These are phyloP conservation scores for Saccostrea cuccullata DNA, from an alignment of 1,140 invertebrate species.

Conservation along the genomic window DNA sequence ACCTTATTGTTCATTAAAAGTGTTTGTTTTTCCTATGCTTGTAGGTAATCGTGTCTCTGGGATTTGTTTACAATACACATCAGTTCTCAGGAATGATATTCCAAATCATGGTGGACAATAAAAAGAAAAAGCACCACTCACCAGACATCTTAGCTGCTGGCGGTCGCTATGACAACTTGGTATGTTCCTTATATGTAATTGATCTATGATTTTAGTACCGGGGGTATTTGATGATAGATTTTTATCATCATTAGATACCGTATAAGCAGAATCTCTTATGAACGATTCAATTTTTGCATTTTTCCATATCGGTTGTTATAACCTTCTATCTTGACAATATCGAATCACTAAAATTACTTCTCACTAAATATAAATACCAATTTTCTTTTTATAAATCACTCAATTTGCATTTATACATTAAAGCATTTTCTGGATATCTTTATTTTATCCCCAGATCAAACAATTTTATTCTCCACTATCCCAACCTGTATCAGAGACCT, in stretches of 20 bases:
- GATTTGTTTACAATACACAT: constrained; percentile 83
- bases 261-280: no score
- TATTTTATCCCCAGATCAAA: constrained; percentile 60
- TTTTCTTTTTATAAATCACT: no score
- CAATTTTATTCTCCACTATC: constrained; percentile 62
- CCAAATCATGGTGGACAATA: constrained; percentile 84
- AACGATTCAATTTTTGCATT: no score
- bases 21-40: not conserved
- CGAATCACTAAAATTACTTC: no score
- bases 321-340: no score
- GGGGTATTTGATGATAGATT: no score
- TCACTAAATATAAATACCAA: no score
- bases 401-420: no score
- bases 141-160: constrained; percentile 85
- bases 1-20: no score
- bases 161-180: constrained; percentile 82
- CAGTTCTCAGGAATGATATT: constrained; percentile 87
- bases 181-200: constrained; percentile 59
- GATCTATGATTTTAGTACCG: not conserved
- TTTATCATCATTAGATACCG: not conserved
- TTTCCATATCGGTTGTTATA: no score
- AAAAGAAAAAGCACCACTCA: constrained; percentile 81
- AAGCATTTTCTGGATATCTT: not conserved
- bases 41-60: constrained; percentile 81
- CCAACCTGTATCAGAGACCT: constrained; percentile 36